Evolutionary conservation across 2,113 vertebrate genomes (phyloP).

Genomic region (Bombycilla garrulus): DNA sequence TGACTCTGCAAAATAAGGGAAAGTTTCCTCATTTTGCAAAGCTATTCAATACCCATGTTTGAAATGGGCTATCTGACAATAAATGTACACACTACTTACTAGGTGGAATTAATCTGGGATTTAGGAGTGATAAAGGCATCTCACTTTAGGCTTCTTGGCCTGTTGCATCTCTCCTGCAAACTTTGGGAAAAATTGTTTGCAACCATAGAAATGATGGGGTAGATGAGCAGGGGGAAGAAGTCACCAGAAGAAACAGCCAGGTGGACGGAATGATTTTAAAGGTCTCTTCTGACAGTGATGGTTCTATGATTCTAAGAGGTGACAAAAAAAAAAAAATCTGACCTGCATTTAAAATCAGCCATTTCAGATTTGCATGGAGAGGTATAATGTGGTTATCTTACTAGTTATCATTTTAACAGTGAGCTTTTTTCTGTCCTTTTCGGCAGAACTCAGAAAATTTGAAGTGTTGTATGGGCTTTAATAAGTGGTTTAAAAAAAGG

Average conservation of each 20-base stretch:
- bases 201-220: neutral
- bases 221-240: neutral
- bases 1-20: neutral
- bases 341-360: neutral
- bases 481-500: neutral
- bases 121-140: neutral
- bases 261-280: neutral
- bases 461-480: neutral
- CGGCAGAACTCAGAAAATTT: neutral
- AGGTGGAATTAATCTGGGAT: neutral
- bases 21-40: neutral
- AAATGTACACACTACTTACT: neutral
- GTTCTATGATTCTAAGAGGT: neutral
- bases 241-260: neutral
- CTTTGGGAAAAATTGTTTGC: neutral
- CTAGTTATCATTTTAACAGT: neutral
- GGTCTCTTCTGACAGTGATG: neutral
- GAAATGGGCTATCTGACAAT: neutral
- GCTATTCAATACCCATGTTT: neutral
- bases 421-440: neutral
- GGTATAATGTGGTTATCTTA: neutral
- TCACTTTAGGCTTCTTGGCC: neutral
- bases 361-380: neutral
- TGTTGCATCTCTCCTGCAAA: neutral
- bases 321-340: neutral